phyloP scores from a whole-genome alignment of 2,113 vertebrate species.

The Sus scrofa region DNA sequence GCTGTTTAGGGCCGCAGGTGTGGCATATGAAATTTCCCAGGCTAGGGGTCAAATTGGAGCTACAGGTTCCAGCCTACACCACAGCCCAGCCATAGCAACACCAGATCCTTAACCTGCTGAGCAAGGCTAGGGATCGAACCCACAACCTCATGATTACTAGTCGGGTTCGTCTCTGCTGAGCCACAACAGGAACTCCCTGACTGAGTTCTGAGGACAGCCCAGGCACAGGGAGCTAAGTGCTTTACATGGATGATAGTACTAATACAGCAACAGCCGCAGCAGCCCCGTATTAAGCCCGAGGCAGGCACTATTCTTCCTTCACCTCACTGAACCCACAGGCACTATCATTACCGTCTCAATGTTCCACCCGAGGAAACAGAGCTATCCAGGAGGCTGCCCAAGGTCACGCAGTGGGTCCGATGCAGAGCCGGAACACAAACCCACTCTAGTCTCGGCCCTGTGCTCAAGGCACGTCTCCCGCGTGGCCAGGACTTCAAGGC shows the following conservation, averaged over 20 bases:
- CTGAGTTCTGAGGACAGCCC: fast-evolving
- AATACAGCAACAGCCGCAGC: background rate
- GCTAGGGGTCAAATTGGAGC: too few species aligned
- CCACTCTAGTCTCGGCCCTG: background rate
- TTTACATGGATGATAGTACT: background rate
- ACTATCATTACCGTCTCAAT: fast-evolving
- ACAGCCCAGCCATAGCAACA: too few species aligned
- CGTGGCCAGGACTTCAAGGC: background rate
- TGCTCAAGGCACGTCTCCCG: background rate
- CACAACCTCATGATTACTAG: too few species aligned
- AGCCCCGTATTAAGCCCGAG: fast-evolving
- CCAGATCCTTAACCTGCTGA: too few species aligned
- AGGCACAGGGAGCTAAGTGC: background rate
- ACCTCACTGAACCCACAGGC: background rate
- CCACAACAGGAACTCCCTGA: too few species aligned
- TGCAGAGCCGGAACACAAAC: fast-evolving
- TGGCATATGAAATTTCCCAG: too few species aligned
- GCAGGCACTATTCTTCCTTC: too few species aligned
- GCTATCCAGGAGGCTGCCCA: background rate
- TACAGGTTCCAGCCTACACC: too few species aligned
- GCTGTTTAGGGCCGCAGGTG: too few species aligned
- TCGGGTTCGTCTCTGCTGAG: too few species aligned
- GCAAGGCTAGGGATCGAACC: too few species aligned
- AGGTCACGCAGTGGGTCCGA: background rate
- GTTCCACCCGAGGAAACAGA: background rate